Percentiles rank a stretch among this genome's conserved stretches.
Conservation (phyloP, 2,113 vertebrate species). For the Cinclus cinclus region DNA sequence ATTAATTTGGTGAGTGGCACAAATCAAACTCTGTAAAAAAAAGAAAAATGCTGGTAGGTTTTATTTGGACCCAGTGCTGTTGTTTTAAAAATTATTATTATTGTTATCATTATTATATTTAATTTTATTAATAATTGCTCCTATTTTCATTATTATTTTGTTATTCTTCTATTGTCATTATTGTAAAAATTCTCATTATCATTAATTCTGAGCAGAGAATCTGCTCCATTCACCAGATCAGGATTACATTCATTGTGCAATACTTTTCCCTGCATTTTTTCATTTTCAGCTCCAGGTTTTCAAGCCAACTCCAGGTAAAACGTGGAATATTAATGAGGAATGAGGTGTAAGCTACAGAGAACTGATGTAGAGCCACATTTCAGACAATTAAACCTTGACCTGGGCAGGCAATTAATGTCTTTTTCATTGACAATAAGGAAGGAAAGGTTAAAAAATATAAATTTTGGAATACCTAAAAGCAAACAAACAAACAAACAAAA, state of each 20-base stretch:
- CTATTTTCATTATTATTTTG: background rate
- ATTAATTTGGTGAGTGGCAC: background rate
- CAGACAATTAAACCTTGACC: background rate
- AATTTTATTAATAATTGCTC: too few relatives aligned
- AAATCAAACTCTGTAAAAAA: background rate
- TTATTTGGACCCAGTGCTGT: background rate
- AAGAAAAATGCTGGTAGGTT: background rate
- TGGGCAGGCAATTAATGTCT: background rate
- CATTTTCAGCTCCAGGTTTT: background rate
- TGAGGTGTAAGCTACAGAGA: background rate
- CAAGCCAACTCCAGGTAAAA: background rate
- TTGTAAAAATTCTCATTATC: background rate
- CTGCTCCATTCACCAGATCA: background rate
- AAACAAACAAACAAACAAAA: background rate
- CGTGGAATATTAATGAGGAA: background rate
- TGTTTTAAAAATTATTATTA: background rate
- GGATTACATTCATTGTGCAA: background rate
- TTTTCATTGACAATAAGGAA: background rate
- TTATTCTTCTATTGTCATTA: accelerated
- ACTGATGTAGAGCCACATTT: background rate
- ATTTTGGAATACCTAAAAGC: background rate
- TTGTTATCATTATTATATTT: background rate
- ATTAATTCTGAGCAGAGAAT: background rate
- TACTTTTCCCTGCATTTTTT: background rate
- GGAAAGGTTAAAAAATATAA: background rate